phyloP scores from a whole-genome alignment of 1,140 invertebrate genomes.

The Spodoptera litura region DNA sequence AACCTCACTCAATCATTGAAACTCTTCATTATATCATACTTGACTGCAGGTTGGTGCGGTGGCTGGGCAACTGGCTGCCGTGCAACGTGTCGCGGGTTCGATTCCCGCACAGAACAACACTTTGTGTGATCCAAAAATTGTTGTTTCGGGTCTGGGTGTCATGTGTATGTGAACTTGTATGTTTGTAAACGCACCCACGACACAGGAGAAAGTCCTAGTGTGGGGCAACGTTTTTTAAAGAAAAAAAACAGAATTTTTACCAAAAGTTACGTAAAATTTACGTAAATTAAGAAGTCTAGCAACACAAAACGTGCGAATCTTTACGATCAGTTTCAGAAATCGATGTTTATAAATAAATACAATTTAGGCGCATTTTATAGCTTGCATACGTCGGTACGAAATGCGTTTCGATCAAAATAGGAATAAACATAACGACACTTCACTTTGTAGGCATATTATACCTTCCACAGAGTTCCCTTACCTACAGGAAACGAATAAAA shows the following conservation, averaged over 20 bases:
- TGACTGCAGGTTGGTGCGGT: no score
- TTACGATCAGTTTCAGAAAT: constrained; percentile 76
- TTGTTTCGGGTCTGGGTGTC: no score
- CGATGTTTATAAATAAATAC: constrained; percentile 80
- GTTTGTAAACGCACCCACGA: no score
- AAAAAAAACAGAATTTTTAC: background rate
- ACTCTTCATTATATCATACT: no score
- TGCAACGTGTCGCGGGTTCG: no score
- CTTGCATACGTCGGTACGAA: constrained; percentile 56
- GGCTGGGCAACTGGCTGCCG: no score
- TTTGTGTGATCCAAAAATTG: no score
- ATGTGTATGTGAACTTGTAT: no score
- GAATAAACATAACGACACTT: constrained; percentile 55
- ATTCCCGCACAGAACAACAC: no score
- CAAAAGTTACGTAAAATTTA: background rate
- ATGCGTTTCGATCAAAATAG: constrained; percentile 62
- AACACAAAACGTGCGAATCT: constrained; percentile 52
- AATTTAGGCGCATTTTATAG: constrained; percentile 74
- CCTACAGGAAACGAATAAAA: background rate
- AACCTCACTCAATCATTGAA: no score
- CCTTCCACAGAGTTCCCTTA: constrained; percentile 22
- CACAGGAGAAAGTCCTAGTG: no score
- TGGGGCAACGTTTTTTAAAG: no score
- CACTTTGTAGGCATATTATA: constrained; percentile 15
- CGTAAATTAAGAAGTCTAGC: background rate